Evolutionary conservation across 2,888 invertebrate genomes (phyloP).

Genomic region (Pyrrhia umbra): DNA sequence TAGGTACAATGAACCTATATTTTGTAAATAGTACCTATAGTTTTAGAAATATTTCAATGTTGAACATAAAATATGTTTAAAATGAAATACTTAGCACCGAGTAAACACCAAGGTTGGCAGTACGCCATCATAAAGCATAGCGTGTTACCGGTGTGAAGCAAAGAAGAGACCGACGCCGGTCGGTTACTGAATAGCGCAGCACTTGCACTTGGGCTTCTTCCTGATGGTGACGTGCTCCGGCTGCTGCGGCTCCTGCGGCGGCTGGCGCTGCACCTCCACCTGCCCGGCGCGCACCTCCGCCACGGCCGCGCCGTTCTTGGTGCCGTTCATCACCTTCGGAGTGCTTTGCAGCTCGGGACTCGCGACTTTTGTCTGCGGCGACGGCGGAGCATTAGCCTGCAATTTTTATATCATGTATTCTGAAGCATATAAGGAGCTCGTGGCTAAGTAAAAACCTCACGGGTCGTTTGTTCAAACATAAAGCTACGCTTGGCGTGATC

Average conservation of each 20-base stretch:
- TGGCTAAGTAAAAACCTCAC: too few relatives aligned
- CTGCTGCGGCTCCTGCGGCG: slow-evolving; percentile 94
- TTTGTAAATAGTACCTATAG: slow-evolving; percentile 66
- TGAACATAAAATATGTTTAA: slow-evolving; percentile 65
- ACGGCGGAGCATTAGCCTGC: slow-evolving; percentile 81
- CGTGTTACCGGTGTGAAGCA: slow-evolving; percentile 75
- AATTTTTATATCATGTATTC: slow-evolving; percentile 33
- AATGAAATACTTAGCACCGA: slow-evolving; percentile 83
- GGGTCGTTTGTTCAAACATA: too few relatives aligned
- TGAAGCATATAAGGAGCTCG: not conserved
- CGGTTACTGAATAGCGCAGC: slow-evolving; percentile 97
- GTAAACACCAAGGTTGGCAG: slow-evolving; percentile 75
- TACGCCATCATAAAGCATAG: slow-evolving; percentile 70
- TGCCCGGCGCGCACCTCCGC: slow-evolving; percentile 85
- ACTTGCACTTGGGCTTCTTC: slow-evolving; percentile 98
- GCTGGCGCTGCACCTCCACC: slow-evolving; percentile 93
- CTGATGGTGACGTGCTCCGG: slow-evolving; percentile 98
- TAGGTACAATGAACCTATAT: slow-evolving; percentile 68
- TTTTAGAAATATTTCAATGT: slow-evolving; percentile 65
- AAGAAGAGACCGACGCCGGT: slow-evolving; percentile 10
- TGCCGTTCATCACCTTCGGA: slow-evolving; percentile 85
- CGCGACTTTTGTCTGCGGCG: slow-evolving; percentile 80
- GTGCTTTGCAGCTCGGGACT: slow-evolving; percentile 79
- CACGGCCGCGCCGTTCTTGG: slow-evolving; percentile 85
- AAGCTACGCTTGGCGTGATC: too few relatives aligned